Base-by-base conservation (phyloP, 2,113 vertebrate genomes). In the Trinectes maculatus region DNA sequence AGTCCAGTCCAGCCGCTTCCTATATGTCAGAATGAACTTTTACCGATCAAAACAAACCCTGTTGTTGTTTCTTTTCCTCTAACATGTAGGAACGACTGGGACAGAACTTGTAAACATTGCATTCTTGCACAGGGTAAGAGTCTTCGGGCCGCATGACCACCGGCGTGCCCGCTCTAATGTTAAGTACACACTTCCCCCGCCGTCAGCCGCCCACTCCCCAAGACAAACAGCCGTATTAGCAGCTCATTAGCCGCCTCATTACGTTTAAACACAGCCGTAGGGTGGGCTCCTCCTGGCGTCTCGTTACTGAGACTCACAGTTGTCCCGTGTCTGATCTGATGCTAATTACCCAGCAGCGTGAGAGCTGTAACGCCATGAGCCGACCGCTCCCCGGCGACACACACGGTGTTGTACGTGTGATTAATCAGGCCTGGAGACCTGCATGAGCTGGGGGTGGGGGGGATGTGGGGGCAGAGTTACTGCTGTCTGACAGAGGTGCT, bases 401-500 rank as follows among this genome's bases (percentile, higher is more conserved):
- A 51, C 51, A 37, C 60, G 47, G 73, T 58, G 85, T 89, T 86
- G 86, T 87, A 81, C 51, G 72, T 89, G 87, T 82, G 86, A 88
- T 91, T 90, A 91, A 91, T 92, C 88, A 87, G 83, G 82, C 85
- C 78, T 54, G 75, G 67, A 70, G 60, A 64, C 71, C 73, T 28
- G 9, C 55, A 63, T 76, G 63, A 40, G 33, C 34, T 13, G 56
- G 63, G 49, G 18, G 53, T 0, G 47, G 1, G 63, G 71, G 75
- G 62, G 70, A 44, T 18, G 60, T 8, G 1, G 60, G 80, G 78
- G 79, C 74, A 82, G 71, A 78, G 73, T 64, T 78, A 83, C 84
- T 83, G 76, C 79, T 74, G 85, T 85, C 85, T 88, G 90, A 90
- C 89, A 91, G 91, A 91, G 85, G 84, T 90, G 90, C 90, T 89